Evolutionary conservation across 2,888 invertebrate species (phyloP).

Genomic region (Idaea dimidiata): DNA sequence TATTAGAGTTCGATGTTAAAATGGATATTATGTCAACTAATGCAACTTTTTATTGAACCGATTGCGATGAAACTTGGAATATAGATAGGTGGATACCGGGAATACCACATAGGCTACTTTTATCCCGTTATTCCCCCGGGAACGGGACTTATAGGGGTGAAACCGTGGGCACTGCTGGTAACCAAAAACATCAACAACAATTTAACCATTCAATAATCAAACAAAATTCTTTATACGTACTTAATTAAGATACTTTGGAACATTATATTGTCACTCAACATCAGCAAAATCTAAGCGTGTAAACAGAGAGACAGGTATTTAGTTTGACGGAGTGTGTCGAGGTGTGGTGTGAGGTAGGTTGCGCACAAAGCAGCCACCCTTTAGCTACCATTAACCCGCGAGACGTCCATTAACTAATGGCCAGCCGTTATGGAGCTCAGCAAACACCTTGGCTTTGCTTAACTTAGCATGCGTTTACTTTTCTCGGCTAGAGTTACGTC

Average conservation of each 20-base stretch:
- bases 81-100: too few relatives aligned
- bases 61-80: too few relatives aligned
- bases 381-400: conserved; percentile 46
- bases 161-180: too few relatives aligned
- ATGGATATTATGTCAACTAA: too few relatives aligned
- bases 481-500: conserved; percentile 27
- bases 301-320: conserved; percentile 2
- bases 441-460: conserved; percentile 50
- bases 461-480: conserved; percentile 42
- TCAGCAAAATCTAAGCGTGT: neutral
- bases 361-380: conserved; percentile 41
- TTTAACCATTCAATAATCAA: neutral
- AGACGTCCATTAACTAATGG: conserved; percentile 70
- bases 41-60: too few relatives aligned
- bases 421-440: conserved; percentile 47
- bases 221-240: neutral
- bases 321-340: neutral
- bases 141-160: too few relatives aligned
- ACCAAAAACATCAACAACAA: too few relatives aligned
- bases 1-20: too few relatives aligned
- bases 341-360: neutral
- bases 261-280: neutral
- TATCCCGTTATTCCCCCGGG: too few relatives aligned
- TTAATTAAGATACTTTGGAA: neutral
- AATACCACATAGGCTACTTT: too few relatives aligned